Conservation (phyloP, 2,113 vertebrate species). For the Tachysurus fulvidraco region DNA sequence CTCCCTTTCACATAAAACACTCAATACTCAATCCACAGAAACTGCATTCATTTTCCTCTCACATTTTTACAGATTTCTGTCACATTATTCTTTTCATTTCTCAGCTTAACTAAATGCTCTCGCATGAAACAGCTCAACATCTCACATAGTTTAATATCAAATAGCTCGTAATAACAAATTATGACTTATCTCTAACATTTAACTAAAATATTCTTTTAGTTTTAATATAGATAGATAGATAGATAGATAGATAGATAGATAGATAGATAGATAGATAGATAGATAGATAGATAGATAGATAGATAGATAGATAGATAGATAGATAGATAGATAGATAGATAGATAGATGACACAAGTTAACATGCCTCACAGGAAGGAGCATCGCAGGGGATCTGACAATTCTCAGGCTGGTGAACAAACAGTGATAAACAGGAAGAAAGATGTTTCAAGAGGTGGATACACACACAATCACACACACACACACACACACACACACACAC, state of each 20-base stretch:
- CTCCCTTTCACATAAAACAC: too few relatives aligned
- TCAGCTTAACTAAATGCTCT: neutral
- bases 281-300: neutral
- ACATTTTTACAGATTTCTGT: too few relatives aligned
- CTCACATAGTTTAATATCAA: neutral
- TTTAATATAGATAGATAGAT: too few relatives aligned
- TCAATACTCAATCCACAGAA: too few relatives aligned
- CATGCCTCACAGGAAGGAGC: neutral
- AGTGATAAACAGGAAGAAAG: slow-evolving; percentile 66
- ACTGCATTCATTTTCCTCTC: neutral
- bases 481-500: neutral
- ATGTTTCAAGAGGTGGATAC: slow-evolving; percentile 31
- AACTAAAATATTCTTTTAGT: neutral
- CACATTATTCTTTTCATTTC: neutral
- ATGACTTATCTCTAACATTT: neutral
- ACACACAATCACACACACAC: neutral
- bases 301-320: neutral
- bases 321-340: neutral
- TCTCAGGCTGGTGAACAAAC: slow-evolving; percentile 39
- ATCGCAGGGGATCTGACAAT: slow-evolving; percentile 15
- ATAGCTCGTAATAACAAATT: neutral
- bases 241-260: too few relatives aligned
- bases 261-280: too few relatives aligned
- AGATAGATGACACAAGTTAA: neutral
- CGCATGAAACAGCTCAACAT: neutral